Percentiles rank a stretch among this genome's conserved stretches.
Evolutionary conservation across 2,888 invertebrate genomes (phyloP).

Genomic region (Drosophila lutescens): DNA sequence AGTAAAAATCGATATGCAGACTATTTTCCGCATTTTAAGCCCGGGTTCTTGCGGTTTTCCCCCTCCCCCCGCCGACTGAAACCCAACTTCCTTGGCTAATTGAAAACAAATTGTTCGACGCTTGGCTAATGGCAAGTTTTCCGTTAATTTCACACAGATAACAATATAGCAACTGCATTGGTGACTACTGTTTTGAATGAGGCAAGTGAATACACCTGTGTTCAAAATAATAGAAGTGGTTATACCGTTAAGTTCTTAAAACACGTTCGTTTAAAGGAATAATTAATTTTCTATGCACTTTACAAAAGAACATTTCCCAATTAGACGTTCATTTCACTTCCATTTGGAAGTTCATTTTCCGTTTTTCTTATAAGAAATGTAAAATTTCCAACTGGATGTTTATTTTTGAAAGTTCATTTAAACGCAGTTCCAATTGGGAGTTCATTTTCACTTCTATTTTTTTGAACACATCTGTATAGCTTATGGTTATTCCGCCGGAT

Average conservation of each 20-base stretch:
- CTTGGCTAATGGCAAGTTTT: constrained; percentile 29
- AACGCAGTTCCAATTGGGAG: not conserved
- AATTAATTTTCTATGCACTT: too few species aligned
- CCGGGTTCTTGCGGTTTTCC: not conserved
- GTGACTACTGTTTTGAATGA: constrained; percentile 6
- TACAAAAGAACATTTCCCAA: too few species aligned
- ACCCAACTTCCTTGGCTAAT: constrained; percentile 19
- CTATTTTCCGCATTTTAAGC: constrained; percentile 8
- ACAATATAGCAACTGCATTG: constrained; percentile 20
- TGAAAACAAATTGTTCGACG: constrained; percentile 28
- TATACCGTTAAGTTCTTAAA: not conserved
- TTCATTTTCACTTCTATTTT: not conserved
- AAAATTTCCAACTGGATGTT: too few species aligned
- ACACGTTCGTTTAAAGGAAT: not conserved
- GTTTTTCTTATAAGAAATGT: too few species aligned
- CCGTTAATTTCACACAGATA: constrained; percentile 34
- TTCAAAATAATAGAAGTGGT: not conserved
- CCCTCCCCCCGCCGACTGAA: not conserved
- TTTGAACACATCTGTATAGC: not conserved
- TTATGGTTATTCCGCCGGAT: not conserved
- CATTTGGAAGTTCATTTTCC: too few species aligned
- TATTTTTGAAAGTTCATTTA: too few species aligned
- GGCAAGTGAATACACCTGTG: constrained; percentile 1
- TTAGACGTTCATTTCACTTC: too few species aligned
- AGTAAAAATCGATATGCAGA: constrained; percentile 24